Base-by-base conservation (phyloP, 2,113 vertebrate species). In the Lycaon pictus region DNA sequence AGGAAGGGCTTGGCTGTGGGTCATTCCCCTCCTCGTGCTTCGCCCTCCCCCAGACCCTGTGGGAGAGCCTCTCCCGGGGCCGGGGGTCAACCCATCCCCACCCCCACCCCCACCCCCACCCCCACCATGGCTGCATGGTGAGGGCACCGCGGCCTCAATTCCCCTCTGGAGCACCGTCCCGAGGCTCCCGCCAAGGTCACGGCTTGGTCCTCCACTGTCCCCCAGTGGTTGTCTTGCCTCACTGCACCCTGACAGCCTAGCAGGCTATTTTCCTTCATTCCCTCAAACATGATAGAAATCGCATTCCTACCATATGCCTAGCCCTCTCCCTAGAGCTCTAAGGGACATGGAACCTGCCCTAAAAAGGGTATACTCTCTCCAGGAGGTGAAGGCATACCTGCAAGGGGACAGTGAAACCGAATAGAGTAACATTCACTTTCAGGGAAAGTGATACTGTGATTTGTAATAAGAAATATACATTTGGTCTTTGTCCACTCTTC, bases 161-260 rank as follows among this genome's bases (percentile, higher is more conserved):
- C 32, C 27, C 3, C 11, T 12, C 74, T 20, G 35, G 5, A 1
- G 62, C 76, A 23, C 79, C 7, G 15, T 10, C 3, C 12, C 10
- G n/a, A 92, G 10, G 32, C 13, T 25, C 10, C 17, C 25, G 51
- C 72, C 8, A 2, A 0, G 2, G 35, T 84, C 58, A 35, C 88
- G 96, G 48, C 9, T 60, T 82, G 77, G 80, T 94, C 92, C 87
- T 95, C 93, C 5, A 16, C 37, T 20, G 84, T 32, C 84, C 43
- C 29, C 93, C 12, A 79, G 95, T 94, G 97, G 84, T 48, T 37
- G 0, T 51, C 27, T 29, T 0, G 11, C 48, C 16, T 76, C 56
- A 95, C 32, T 95, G 76, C 86, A 82, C 22, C 25, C 25, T 84
- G 51, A 20, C 35, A 11, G 3, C 37, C 5, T 43, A 56, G 6